Conservation (phyloP, 2,888 invertebrate genomes). For the Limnephilus rhombicus region DNA sequence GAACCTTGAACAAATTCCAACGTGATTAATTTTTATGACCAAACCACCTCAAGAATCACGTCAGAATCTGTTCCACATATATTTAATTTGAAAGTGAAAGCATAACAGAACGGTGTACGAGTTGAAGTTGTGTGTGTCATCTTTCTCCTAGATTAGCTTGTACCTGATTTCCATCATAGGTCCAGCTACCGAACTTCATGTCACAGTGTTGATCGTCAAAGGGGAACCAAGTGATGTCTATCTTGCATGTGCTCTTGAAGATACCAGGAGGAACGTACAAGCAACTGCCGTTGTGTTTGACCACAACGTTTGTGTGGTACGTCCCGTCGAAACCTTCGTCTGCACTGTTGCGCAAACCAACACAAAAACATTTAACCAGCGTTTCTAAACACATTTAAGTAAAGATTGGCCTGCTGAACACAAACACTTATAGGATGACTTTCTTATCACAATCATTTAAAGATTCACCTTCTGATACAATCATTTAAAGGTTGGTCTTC, state of each 20-base stretch:
- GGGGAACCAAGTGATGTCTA: slow-evolving; percentile 99
- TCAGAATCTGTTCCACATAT: slow-evolving; percentile 4
- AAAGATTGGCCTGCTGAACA: background rate
- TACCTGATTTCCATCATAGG: slow-evolving; percentile 98
- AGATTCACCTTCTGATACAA: background rate
- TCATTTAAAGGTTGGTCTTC: background rate
- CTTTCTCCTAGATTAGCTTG: slow-evolving; percentile 65
- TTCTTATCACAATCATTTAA: background rate
- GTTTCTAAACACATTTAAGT: slow-evolving; percentile 13
- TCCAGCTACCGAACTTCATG: slow-evolving; percentile 99
- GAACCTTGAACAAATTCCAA: slow-evolving; percentile 12
- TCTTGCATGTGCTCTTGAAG: slow-evolving; percentile 99
- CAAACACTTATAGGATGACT: background rate
- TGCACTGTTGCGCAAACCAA: slow-evolving; percentile 85
- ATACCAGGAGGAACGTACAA: slow-evolving; percentile 99
- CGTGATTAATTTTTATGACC: background rate
- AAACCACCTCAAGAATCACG: slow-evolving; percentile 8
- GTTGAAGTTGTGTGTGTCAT: slow-evolving; percentile 30
- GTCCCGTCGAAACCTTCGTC: slow-evolving; percentile 99
- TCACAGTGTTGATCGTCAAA: slow-evolving; percentile 99
- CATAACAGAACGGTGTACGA: slow-evolving; percentile 19
- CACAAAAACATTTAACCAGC: slow-evolving; percentile 68
- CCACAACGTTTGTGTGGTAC: slow-evolving; percentile 99
- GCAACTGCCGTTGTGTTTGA: slow-evolving; percentile 98
- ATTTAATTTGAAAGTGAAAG: slow-evolving; percentile 9